A percentile compares a stretch with the other conserved stretches of the same genome.
phyloP scores from a whole-genome alignment of 2,113 vertebrate species.

The Muntiacus reevesi region DNA sequence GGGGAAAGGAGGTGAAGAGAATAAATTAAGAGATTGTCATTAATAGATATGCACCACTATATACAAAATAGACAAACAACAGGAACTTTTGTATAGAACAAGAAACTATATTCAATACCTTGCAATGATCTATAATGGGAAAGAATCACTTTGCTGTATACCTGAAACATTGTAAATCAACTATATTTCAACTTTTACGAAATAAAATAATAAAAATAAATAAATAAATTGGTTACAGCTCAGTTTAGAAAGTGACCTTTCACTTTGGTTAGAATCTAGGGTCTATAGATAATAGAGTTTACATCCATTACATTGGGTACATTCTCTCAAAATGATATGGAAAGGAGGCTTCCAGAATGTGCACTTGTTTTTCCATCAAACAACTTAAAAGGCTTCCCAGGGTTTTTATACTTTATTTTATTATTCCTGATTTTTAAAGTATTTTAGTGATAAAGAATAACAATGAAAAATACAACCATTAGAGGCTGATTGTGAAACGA shows the following conservation, averaged over 20 bases:
- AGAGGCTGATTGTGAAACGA: neutral
- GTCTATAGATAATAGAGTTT: neutral
- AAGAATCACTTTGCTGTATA: neutral
- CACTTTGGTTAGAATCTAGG: neutral
- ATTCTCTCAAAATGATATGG: neutral
- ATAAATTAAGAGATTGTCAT: neutral
- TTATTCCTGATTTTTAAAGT: neutral
- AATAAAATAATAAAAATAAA: neutral
- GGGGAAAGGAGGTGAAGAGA: neutral
- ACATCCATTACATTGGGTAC: neutral
- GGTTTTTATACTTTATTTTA: neutral
- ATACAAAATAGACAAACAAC: neutral
- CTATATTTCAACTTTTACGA: neutral
- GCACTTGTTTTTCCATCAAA: neutral
- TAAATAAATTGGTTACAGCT: neutral
- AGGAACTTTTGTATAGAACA: neutral
- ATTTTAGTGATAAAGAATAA: neutral
- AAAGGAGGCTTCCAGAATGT: neutral
- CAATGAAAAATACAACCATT: neutral
- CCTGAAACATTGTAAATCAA: neutral
- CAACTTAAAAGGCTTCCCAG: neutral
- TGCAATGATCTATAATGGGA: neutral
- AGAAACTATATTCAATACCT: neutral
- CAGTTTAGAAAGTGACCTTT: neutral
- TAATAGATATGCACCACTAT: neutral